Percentiles rank a stretch among this genome's conserved stretches.
Conservation (phyloP, 2,797 vertebrate genomes). For the Lycodopsis pacificus region DNA sequence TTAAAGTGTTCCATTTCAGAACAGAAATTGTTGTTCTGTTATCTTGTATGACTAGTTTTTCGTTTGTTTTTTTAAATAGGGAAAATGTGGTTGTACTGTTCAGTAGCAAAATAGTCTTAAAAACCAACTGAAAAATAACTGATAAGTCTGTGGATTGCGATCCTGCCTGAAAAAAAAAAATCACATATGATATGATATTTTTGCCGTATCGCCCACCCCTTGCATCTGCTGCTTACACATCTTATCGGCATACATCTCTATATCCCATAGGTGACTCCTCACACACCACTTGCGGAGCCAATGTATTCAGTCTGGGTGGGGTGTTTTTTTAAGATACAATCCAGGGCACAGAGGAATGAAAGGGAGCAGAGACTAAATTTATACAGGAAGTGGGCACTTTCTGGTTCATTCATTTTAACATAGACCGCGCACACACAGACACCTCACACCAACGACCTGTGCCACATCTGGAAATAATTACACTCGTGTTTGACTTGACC, state of each 20-base stretch:
- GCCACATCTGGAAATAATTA: slow-evolving; percentile 98
- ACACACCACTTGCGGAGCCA: slow-evolving; percentile 32
- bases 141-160: neutral
- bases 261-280: neutral
- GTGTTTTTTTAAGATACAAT: slow-evolving; percentile 85
- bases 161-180: neutral
- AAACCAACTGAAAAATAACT: neutral
- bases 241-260: neutral
- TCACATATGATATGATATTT: neutral
- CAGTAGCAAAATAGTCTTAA: neutral
- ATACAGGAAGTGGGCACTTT: slow-evolving; percentile 96
- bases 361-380: slow-evolving; percentile 89
- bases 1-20: neutral
- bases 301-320: slow-evolving; percentile 44
- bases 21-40: neutral
- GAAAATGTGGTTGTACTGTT: neutral
- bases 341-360: slow-evolving; percentile 88
- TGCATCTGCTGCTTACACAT: neutral
- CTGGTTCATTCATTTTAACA: slow-evolving; percentile 88
- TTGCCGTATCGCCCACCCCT: neutral
- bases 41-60: neutral
- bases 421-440: slow-evolving; percentile 88
- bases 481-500: slow-evolving; percentile 94
- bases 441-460: slow-evolving; percentile 83
- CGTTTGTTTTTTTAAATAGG: neutral